A percentile compares a stretch with the other conserved stretches of the same genome.
These are phyloP conservation scores for Bellardia pandia DNA, from an alignment of 2,888 invertebrate species.

Conservation along the genomic window DNA sequence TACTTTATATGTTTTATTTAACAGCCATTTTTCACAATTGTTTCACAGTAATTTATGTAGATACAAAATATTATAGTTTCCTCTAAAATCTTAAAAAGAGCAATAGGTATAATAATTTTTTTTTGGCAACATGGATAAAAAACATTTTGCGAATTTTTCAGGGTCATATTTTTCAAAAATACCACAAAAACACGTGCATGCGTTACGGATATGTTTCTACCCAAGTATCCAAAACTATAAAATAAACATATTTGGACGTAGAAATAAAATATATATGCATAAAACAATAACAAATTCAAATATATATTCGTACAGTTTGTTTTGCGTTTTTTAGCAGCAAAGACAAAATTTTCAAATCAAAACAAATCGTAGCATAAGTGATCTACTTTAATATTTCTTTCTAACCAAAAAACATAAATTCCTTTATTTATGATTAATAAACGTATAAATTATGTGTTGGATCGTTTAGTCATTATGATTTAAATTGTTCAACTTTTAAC, in stretches of 20 bases:
- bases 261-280: neutral
- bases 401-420: no score
- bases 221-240: neutral
- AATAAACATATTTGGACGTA: neutral
- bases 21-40: no score
- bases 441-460: no score
- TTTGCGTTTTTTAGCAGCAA: neutral
- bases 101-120: neutral
- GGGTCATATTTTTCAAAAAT: constrained; percentile 6
- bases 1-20: no score
- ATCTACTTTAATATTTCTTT: neutral
- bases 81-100: neutral
- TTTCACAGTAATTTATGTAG: no score
- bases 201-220: neutral
- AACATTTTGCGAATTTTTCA: constrained; percentile 11
- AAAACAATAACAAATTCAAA: neutral
- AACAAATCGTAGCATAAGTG: neutral
- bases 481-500: no score
- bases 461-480: no score
- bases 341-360: neutral
- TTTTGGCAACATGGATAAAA: neutral
- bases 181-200: constrained; percentile 13
- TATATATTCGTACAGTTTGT: neutral
- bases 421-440: no score
- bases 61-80: neutral